These are phyloP conservation scores for Notocelia uddmanniana DNA, from an alignment of 2,888 invertebrate genomes.

Conservation along the genomic window DNA sequence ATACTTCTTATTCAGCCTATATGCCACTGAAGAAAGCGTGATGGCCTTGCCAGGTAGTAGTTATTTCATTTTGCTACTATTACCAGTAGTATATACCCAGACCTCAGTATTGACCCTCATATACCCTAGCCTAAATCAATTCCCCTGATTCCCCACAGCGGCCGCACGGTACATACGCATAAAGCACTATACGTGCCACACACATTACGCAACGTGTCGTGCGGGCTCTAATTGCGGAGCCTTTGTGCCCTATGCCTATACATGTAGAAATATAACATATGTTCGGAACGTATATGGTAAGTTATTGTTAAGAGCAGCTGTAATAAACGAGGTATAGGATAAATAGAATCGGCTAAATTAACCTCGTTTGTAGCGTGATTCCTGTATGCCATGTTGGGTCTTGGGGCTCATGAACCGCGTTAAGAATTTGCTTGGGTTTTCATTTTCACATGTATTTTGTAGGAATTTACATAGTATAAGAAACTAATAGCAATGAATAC, in stretches of 20 bases:
- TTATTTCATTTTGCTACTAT: too few relatives aligned
- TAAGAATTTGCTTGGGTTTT: too few relatives aligned
- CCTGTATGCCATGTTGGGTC: not conserved
- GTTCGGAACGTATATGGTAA: conserved; percentile 6
- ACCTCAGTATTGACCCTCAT: not conserved
- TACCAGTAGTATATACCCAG: too few relatives aligned
- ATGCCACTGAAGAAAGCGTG: too few relatives aligned
- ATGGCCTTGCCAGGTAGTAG: too few relatives aligned
- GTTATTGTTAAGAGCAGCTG: conserved; percentile 12
- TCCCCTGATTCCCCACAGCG: not conserved
- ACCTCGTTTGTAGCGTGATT: not conserved
- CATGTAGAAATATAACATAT: not conserved
- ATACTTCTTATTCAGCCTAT: too few relatives aligned
- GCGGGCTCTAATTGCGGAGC: conserved; percentile 38
- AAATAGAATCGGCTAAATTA: not conserved
- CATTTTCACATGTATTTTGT: too few relatives aligned
- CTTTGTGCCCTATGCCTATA: conserved; percentile 30
- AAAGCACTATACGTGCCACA: not conserved
- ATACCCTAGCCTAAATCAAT: conserved; percentile 5
- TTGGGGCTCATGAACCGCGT: not conserved
- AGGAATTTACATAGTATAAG: too few relatives aligned
- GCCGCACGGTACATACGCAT: conserved; percentile 9
- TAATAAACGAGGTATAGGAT: not conserved
- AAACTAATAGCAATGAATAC: too few relatives aligned
- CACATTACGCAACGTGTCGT: conserved; percentile 31